Base-by-base conservation (phyloP, 1,140 invertebrate genomes). In the Nomia melanderi region DNA sequence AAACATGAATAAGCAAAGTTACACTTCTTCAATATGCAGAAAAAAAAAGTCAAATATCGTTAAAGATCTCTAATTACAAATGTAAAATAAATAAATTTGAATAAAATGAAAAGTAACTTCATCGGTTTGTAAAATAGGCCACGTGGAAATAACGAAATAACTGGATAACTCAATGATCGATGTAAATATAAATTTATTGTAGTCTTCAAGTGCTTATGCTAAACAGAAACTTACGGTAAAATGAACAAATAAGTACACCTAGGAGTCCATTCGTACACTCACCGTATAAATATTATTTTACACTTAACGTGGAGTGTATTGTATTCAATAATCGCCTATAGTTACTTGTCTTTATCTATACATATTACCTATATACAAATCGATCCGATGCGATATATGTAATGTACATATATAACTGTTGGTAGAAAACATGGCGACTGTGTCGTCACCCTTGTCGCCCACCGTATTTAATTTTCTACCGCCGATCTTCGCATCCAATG, bases 121-220 rank as follows among this genome's bases (percentile, higher is more conserved):
- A n/a, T n/a, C n/a, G n/a, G n/a, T n/a, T n/a, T n/a, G n/a, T n/a
- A n/a, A n/a, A n/a, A n/a, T n/a, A n/a, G n/a, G n/a, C n/a, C n/a
- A n/a, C n/a, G 5, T 6, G 47, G 0, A 9, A 33, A 59, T 33
- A 59, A 11, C 23, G 53, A 59, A 56, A 56, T 27, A 64, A n/a
- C 20, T 14, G 7, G 31, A n/a, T n/a, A 36, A n/a, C 23, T 8
- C 1, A 39, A 2, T 17, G 33, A 29, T 63, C 11, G 54, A 39
- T 80, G 86, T 80, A 79, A 80, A 87, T 85, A 88, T 59, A 88
- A 88, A 88, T 88, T 88, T 88, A 88, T 88, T 88, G 82, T 85
- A 85, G 79, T 88, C 39, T 81, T 80, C 12, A 85, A 81, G 57
- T 84, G 44, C 59, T 81, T 56, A 60, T 75, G 44, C 36, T 77